Evolutionary conservation across 1,140 invertebrate species (phyloP).

Genomic region (Araneus ventricosus): DNA sequence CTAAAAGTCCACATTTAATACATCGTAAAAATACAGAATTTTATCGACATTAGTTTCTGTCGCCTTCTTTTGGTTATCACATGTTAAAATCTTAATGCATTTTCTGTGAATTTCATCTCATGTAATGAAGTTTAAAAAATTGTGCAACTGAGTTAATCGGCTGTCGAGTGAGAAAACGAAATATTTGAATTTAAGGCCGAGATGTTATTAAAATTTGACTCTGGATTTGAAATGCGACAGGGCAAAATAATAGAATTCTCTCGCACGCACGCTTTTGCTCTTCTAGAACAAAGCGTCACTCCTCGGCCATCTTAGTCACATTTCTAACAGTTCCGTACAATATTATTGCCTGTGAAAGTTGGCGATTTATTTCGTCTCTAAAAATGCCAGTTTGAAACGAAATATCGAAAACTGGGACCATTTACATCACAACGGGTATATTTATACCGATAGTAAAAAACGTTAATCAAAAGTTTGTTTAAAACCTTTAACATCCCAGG

Average conservation of each 20-base stretch:
- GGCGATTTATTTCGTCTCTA: conserved; percentile 53
- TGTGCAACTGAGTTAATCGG: conserved; percentile 29
- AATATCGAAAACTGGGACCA: conserved; percentile 65
- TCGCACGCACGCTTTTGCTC: neutral
- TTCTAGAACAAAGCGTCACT: neutral
- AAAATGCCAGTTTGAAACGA: conserved; percentile 59
- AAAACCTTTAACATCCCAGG: conserved; percentile 65
- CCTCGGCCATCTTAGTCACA: neutral
- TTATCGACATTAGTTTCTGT: conserved; percentile 17
- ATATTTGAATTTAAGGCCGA: neutral
- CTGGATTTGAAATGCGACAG: conserved; percentile 16
- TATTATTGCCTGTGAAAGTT: conserved; percentile 75
- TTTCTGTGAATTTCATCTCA: neutral
- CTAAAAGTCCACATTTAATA: conserved; percentile 20
- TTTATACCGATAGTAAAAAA: conserved; percentile 63
- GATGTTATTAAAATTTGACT: neutral
- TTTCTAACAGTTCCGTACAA: conserved; percentile 44
- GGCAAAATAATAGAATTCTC: conserved; percentile 18
- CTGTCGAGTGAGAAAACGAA: neutral
- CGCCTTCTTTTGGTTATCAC: conserved; percentile 15
- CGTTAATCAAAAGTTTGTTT: conserved; percentile 64
- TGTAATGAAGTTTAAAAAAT: conserved; percentile 18
- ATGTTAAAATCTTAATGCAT: neutral
- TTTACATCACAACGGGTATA: conserved; percentile 68
- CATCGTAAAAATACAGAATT: conserved; percentile 41